These are phyloP conservation scores for Blomia tropicalis DNA, from an alignment of 2,888 invertebrate species.

Conservation along the genomic window DNA sequence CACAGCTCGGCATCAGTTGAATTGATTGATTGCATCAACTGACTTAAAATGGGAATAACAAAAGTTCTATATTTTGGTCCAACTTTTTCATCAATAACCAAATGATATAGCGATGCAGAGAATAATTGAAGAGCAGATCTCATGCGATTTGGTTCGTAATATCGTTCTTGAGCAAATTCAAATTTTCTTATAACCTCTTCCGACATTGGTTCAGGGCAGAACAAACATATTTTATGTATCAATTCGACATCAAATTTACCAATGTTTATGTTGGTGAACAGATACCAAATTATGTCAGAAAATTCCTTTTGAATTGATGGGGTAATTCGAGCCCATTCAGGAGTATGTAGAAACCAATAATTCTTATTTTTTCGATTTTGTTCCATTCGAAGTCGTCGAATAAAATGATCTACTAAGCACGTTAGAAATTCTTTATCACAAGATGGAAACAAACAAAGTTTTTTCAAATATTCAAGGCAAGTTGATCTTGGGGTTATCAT, in stretches of 20 bases:
- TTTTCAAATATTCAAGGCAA: not conserved
- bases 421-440: not conserved
- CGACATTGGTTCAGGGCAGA: not conserved
- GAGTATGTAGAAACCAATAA: not conserved
- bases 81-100: not conserved
- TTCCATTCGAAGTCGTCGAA: not conserved
- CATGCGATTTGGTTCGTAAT: conserved; percentile 1
- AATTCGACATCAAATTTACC: not conserved
- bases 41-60: conserved; percentile 2
- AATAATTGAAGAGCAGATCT: not conserved
- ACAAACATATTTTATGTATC: not conserved
- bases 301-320: not conserved
- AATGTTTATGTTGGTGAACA: not conserved
- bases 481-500: not conserved
- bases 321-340: not conserved
- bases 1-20: not conserved
- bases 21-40: conserved; percentile 10
- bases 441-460: not conserved
- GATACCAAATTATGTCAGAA: not conserved
- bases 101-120: not conserved
- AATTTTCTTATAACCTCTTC: not conserved
- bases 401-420: not conserved
- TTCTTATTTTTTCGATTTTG: not conserved
- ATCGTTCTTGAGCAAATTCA: not conserved
- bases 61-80: not conserved